Percentiles rank a stretch among this genome's conserved stretches.
phyloP scores from a whole-genome alignment of 2,888 invertebrate genomes.

The Hedychridium roseum region DNA sequence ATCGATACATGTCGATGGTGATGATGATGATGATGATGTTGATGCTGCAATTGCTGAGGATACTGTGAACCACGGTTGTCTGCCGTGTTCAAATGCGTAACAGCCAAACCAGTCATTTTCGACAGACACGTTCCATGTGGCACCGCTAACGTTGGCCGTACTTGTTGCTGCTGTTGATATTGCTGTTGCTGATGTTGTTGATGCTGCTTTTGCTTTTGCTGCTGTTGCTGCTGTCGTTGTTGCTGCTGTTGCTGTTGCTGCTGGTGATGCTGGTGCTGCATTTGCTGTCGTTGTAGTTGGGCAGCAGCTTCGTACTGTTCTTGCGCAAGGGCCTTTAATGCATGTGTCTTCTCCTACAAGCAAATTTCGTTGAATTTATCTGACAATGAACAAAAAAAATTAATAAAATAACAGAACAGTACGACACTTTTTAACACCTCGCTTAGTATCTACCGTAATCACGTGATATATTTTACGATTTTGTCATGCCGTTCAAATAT shows the following conservation, averaged over 20 bases:
- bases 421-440: no score
- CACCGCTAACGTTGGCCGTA: conserved; percentile 12
- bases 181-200: conserved; percentile 41
- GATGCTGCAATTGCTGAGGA: conserved; percentile 33
- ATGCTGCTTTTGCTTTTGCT: conserved; percentile 52
- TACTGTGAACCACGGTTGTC: conserved; percentile 27
- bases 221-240: conserved; percentile 57
- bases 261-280: conserved; percentile 52
- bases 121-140: conserved; percentile 22
- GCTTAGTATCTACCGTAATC: no score
- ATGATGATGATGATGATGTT: conserved; percentile 27
- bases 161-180: conserved; percentile 45
- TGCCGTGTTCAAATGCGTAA: conserved; percentile 28
- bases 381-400: no score
- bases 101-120: conserved; percentile 33
- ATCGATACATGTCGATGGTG: conserved; percentile 45
- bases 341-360: conserved; percentile 78
- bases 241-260: conserved; percentile 56
- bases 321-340: conserved; percentile 73
- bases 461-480: no score
- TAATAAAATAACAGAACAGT: no score
- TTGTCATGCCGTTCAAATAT: no score
- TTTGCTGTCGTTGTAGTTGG: conserved; percentile 55
- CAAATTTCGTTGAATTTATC: no score
- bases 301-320: conserved; percentile 60